Evolutionary conservation across 1,140 invertebrate genomes (phyloP), one percentile per base, ranked within the genome.

Genomic region (Ips typographus): DNA sequence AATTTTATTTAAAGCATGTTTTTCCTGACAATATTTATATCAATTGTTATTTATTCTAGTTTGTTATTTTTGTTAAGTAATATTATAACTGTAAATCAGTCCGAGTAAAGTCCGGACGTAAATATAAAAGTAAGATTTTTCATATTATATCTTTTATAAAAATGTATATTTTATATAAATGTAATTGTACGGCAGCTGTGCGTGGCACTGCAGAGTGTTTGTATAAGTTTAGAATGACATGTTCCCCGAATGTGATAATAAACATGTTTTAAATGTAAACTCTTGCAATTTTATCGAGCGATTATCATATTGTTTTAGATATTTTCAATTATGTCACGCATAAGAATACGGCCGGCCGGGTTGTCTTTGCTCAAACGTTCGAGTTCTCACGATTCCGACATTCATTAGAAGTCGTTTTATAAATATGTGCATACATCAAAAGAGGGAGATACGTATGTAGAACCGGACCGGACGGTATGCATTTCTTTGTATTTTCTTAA

Each of bases 231-330:
- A 56, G 53, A 56, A 56, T 56, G 53, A 68, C 64, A 74, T 76
- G 74, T 76, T 75, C 72, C 75, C 71, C 75, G 75, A 76, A 74
- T 77, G 76, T 77, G 76, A 77, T 77, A 77, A 77, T 77, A 77
- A 77, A 77, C 74, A 76, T 75, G 74, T 77, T 77, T 76, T 76
- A 75, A 76, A 76, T 74, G 74, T 72, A 74, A 49, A 51, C 43
- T 74, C 71, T 72, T 75, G 68, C 72, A 71, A 70, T 72, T 75
- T 75, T 75, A 72, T 71, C 57, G 73, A 65, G 62, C 44, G 44
- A 53, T 65, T 65, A 56, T 41, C 62, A 65, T 65, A 61, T 38
- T 44, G 59, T 47, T 73, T 67, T 70, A 65, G 68, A 53, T 44
- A 65, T 63, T 57, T 41, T 65, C 62, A 65, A 65, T 65, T 56